These are phyloP conservation scores for Calidris pygmaea DNA, from an alignment of 2,113 vertebrate species.

Conservation along the genomic window DNA sequence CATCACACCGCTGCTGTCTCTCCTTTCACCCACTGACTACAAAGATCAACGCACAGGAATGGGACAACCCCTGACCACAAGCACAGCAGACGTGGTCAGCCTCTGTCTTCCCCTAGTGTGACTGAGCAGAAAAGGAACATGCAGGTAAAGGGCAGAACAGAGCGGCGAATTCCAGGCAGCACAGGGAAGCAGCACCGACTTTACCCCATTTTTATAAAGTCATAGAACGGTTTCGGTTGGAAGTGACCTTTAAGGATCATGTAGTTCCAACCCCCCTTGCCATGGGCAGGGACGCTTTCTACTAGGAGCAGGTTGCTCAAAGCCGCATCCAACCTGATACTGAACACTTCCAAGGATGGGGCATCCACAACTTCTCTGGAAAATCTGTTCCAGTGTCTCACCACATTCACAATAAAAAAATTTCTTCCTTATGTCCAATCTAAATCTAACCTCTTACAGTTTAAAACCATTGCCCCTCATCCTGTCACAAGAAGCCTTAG, in stretches of 20 bases:
- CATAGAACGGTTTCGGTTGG: not conserved
- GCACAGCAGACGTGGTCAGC: not conserved
- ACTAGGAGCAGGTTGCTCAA: not conserved
- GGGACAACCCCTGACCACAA: not conserved
- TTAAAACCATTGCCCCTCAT: not conserved
- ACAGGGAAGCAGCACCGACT: not conserved
- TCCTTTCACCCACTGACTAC: not conserved
- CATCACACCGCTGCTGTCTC: not conserved
- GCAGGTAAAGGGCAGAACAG: not conserved
- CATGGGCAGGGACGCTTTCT: accelerated
- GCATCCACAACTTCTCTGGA: not conserved
- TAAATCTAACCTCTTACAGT: not conserved
- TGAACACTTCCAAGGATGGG: not conserved
- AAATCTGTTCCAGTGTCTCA: not conserved
- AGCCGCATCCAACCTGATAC: not conserved
- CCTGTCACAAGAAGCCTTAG: not conserved
- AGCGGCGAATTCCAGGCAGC: accelerated
- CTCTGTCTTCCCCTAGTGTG: not conserved
- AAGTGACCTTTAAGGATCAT: not conserved
- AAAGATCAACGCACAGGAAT: not conserved
- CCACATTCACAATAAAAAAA: not conserved
- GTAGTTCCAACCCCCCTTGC: not conserved
- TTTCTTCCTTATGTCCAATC: not conserved
- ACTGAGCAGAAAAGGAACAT: not conserved
- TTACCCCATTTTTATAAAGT: not conserved